phyloP scores from a whole-genome alignment of 2,888 invertebrate species.

The Drosophila cracens region DNA sequence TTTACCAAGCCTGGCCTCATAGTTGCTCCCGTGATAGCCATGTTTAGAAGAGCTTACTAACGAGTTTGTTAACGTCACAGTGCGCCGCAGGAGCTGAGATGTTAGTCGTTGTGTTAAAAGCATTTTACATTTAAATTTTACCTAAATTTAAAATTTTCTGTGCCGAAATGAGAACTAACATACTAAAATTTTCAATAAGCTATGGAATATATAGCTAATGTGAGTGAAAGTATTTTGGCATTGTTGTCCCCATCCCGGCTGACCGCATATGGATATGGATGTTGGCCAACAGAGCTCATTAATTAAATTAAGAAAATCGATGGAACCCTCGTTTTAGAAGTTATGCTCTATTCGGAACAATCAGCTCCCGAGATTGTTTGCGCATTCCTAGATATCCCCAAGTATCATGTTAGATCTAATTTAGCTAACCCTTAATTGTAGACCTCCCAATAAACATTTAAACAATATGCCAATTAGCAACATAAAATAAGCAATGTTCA shows the following conservation, averaged over 20 bases:
- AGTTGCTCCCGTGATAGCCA: constrained; percentile 38
- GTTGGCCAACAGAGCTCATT: neutral
- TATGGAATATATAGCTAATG: neutral
- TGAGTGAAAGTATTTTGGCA: neutral
- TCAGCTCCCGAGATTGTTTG: neutral
- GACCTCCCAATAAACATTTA: neutral
- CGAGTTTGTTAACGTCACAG: neutral
- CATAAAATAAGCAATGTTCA: neutral
- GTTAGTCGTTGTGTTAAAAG: neutral
- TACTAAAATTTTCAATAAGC: neutral
- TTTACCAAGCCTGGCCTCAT: constrained; percentile 26
- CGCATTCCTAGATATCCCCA: neutral
- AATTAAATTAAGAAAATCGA: neutral
- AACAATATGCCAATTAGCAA: neutral
- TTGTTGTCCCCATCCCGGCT: too few relatives aligned
- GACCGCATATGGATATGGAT: too few relatives aligned
- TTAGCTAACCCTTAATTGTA: neutral
- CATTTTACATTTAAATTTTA: constrained; percentile 26
- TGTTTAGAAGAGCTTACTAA: neutral
- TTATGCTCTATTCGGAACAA: neutral
- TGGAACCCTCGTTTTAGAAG: neutral
- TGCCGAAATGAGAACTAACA: constrained; percentile 6
- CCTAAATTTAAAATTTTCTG: neutral
- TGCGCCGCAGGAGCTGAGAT: neutral
- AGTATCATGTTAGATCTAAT: neutral